A percentile compares a stretch with the other conserved stretches of the same genome.
Evolutionary conservation across 30 jellyfish, hydroid and myxozoan genomes (phyloP).

Genomic region (Hydractinia symbiolongicarpus): DNA sequence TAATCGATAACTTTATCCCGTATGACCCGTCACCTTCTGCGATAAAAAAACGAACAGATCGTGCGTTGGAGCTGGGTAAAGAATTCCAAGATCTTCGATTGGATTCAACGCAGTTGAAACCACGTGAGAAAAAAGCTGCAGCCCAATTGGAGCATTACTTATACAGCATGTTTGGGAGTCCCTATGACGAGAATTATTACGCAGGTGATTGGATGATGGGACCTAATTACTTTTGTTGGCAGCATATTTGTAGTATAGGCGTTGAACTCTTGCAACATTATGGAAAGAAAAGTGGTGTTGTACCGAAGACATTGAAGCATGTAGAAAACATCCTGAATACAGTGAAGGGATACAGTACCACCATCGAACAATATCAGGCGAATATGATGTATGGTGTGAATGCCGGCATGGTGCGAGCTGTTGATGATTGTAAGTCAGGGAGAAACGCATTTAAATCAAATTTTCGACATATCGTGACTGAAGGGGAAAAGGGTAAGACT

Average conservation of each 20-base stretch:
- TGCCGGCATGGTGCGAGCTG: constrained; percentile 95
- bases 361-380: constrained; percentile 45
- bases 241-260: constrained; percentile 71
- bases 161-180: constrained; percentile 74
- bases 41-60: constrained; percentile 64
- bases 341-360: constrained; percentile 40
- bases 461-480: constrained; percentile 50
- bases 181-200: constrained; percentile 79
- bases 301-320: constrained; percentile 49
- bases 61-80: constrained; percentile 38
- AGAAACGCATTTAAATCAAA: constrained; percentile 46
- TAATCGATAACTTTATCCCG: constrained; percentile 59
- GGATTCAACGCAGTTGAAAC: constrained; percentile 31
- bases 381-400: constrained; percentile 75
- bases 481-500: constrained; percentile 48
- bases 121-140: constrained; percentile 70
- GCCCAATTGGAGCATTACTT: constrained; percentile 89
- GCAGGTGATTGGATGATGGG: constrained; percentile 99
- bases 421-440: constrained; percentile 77
- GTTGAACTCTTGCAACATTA: constrained; percentile 45
- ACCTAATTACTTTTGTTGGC: constrained; percentile 95
- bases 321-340: constrained; percentile 51
- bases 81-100: constrained; percentile 42
- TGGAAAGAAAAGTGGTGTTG: constrained; percentile 22
- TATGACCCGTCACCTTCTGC: constrained; percentile 67